phyloP scores from a whole-genome alignment of 2,888 invertebrate genomes.

The Miltochrista miniata region DNA sequence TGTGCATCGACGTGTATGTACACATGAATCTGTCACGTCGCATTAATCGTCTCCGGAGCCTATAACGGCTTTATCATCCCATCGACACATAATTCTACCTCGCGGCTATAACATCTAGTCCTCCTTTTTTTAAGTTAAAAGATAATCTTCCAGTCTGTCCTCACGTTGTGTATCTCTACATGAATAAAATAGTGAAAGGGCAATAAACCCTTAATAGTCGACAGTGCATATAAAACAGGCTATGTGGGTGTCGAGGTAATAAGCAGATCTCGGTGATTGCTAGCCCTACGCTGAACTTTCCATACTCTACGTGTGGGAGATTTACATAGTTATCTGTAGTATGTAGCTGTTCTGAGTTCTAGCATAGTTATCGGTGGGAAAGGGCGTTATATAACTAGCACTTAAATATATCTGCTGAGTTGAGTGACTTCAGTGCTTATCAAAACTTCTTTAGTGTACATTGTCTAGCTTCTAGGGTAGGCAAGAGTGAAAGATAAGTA shows the following conservation, averaged over 20 bases:
- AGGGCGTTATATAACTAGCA: too few species aligned
- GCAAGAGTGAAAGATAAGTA: too few species aligned
- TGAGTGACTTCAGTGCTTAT: too few species aligned
- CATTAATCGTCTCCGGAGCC: too few species aligned
- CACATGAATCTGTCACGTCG: too few species aligned
- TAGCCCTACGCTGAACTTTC: slow-evolving; percentile 48
- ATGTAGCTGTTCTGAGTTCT: slow-evolving; percentile 12
- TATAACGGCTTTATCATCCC: slow-evolving; percentile 16
- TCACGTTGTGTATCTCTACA: slow-evolving; percentile 30
- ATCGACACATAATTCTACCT: slow-evolving; percentile 7
- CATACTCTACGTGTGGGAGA: slow-evolving; percentile 14
- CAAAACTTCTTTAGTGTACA: too few species aligned
- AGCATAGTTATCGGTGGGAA: slow-evolving; percentile 13
- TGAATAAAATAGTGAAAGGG: slow-evolving; percentile 51
- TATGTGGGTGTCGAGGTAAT: slow-evolving; percentile 68
- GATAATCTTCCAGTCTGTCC: slow-evolving; percentile 13
- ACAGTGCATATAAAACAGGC: slow-evolving; percentile 49
- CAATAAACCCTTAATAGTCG: slow-evolving; percentile 62
- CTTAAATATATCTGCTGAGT: too few species aligned
- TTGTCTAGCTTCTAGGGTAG: too few species aligned
- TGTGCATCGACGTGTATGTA: too few species aligned
- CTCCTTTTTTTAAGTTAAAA: slow-evolving; percentile 4
- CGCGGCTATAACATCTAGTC: not conserved
- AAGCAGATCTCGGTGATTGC: slow-evolving; percentile 65
- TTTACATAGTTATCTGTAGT: slow-evolving; percentile 20